A percentile compares a stretch with the other conserved stretches of the same genome.
These are phyloP conservation scores for Brachypodius melanocephalos DNA, from an alignment of 2,113 vertebrate genomes.

Conservation along the genomic window DNA sequence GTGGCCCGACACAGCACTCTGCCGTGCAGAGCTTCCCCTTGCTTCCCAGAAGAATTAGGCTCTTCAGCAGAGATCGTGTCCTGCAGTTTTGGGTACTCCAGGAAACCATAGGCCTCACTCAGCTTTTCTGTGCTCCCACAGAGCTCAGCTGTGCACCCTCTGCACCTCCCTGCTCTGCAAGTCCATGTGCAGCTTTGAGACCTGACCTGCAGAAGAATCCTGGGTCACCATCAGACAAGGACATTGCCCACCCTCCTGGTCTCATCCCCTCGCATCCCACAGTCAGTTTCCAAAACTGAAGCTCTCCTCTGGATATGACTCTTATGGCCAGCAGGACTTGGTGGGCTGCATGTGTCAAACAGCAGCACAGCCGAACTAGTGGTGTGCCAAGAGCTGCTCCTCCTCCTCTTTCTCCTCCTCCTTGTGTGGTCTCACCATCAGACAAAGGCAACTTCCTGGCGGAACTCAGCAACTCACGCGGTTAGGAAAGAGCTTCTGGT, in stretches of 20 bases:
- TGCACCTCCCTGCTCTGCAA: accelerated
- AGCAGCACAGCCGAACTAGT: background rate
- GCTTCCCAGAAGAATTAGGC: background rate
- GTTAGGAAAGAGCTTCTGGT: background rate
- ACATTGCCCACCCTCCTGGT: accelerated
- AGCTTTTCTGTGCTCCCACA: background rate
- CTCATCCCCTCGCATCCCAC: accelerated
- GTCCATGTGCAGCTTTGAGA: background rate
- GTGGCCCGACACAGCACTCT: accelerated
- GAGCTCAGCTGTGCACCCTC: background rate
- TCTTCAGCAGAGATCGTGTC: accelerated
- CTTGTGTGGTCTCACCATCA: background rate
- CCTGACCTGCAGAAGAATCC: background rate
- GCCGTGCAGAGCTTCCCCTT: accelerated
- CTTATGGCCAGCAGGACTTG: background rate
- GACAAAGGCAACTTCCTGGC: constrained; percentile 27
- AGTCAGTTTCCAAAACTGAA: background rate
- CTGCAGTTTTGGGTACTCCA: accelerated
- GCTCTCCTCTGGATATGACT: background rate
- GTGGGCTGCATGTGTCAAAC: background rate
- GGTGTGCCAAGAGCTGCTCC: background rate
- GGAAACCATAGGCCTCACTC: background rate
- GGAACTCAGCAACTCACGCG: background rate
- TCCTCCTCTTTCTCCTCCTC: background rate
- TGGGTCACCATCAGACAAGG: accelerated